Base-by-base conservation (phyloP, 64 coral and sea anemone genomes). In the Anthopleura sola region DNA sequence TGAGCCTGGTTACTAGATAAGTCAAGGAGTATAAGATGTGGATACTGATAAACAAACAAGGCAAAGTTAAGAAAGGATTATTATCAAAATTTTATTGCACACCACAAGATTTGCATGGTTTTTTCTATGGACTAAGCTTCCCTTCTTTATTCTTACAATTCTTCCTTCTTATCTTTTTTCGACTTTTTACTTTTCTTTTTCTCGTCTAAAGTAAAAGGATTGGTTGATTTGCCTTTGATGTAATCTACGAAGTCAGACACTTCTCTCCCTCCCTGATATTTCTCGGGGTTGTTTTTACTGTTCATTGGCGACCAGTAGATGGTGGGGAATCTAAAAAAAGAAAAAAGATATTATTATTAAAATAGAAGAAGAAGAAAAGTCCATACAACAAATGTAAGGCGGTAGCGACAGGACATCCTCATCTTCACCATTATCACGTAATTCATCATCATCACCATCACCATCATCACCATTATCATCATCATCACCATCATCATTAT, bases 231-330 rank as follows among this genome's bases (percentile, higher is more conserved):
- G 32, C 75, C 75, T 55, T 99, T 94, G 48, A 99, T 88, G 40
- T 85, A 99, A n/a, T 94, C 93, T 1, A 92, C 48, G 36, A 99
- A 99, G 26, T 94, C 93, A 26, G 87, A 80, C 1, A 99, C 92
- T 11, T 99, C 97, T 75, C 97, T 78, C 13, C 87, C 92, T 15
- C 97, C 78, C 2, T 83, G 33, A 36, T 99, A 99, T 51, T 99
- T 99, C 55, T 90, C 88, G 0, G 97, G 97, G 17, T 87, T 87
- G 19, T 94, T 60, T 85, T 99, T 99, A 47, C 76, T 86, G 18
- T 95, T 90, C 87, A 85, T 95, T 77, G 97, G 90, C 50, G 97
- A 75, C 82, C 93, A 99, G 82, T 99, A 99, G 1, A 99, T 38
- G 21, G 97, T 99, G 10, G 97, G 97, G 76, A 99, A 99, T 36